Conservation (phyloP, 2,113 vertebrate genomes). For the Hystrix cristata region DNA sequence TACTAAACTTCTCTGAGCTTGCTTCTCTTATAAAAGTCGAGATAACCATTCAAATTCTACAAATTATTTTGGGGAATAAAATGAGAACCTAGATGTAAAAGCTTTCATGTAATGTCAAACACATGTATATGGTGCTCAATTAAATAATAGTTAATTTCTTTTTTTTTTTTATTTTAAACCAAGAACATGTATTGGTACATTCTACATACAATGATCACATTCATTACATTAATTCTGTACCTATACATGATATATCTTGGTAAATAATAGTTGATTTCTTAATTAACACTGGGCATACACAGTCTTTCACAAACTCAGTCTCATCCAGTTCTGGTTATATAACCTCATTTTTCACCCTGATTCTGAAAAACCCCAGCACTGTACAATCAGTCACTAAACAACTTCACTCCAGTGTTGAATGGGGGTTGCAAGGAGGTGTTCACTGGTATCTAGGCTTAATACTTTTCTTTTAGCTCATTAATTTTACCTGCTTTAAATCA, state of each 20-base stretch:
- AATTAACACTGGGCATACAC: background rate
- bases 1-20: background rate
- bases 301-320: background rate
- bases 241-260: too few relatives aligned
- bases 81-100: background rate
- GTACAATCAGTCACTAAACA: background rate
- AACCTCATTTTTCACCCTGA: background rate
- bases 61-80: background rate
- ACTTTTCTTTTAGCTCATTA: constrained; percentile 29
- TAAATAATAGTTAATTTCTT: background rate
- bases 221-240: too few relatives aligned
- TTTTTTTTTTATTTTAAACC: too few relatives aligned
- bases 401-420: background rate
- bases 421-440: background rate
- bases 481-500: constrained; percentile 7
- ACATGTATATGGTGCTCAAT: background rate
- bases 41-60: background rate
- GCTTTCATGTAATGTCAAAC: background rate
- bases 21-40: background rate
- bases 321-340: too few relatives aligned
- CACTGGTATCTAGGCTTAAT: background rate
- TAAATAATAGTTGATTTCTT: background rate
- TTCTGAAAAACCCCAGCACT: background rate
- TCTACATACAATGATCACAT: too few relatives aligned
- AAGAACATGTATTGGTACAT: too few relatives aligned